Evolutionary conservation across 2,888 invertebrate species (phyloP), one percentile per base, ranked within the genome.

Genomic region (Gymnoscelis rufifasciata): DNA sequence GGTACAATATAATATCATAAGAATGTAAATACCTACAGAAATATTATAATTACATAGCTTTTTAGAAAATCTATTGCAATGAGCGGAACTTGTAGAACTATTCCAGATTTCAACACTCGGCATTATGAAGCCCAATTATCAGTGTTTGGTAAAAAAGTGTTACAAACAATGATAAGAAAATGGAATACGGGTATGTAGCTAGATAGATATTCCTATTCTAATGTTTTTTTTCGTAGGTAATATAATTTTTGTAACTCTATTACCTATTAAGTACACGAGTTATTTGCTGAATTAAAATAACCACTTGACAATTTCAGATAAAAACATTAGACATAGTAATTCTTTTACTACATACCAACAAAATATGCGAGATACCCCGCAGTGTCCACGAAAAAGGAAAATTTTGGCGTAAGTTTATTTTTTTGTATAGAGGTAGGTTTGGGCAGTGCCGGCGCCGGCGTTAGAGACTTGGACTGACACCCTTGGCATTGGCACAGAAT

Each of bases 111-210:
- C 7, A 58, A 70, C 49, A 47, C 52, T 3, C 54, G 58, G 38
- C 38, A 39, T 11, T 79, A 67, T 53, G 69, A 74, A 59, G 49
- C 64, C 29, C 51, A 65, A 39, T 66, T 87, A 43, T 78, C 83
- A 7, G 53, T 59, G 6, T 79, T 81, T 60, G 87, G 86, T 0
- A 68, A 59, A 57, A 71, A 73, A 63, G 78, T 86, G 26, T 62
- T 83, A 23, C 49, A 61, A 23, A 56, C 52, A 44, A 64, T 84
- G 27, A 38, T 71, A 12, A 60, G 64, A 15, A 62, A 72, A 51
- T 66, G 68, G 62, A 55, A 50, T 38, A 54, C 53, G 56, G 65
- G 78, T 76, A 57, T 45, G 48, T 14, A 27, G 5, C 19, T 5
- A 3, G 5, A 19, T 19, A 19, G 19, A 5, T 19, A 19, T 19